Evolutionary conservation across 2,113 vertebrate species (phyloP).

Genomic region (Sinocyclocheilus anshuiensis): DNA sequence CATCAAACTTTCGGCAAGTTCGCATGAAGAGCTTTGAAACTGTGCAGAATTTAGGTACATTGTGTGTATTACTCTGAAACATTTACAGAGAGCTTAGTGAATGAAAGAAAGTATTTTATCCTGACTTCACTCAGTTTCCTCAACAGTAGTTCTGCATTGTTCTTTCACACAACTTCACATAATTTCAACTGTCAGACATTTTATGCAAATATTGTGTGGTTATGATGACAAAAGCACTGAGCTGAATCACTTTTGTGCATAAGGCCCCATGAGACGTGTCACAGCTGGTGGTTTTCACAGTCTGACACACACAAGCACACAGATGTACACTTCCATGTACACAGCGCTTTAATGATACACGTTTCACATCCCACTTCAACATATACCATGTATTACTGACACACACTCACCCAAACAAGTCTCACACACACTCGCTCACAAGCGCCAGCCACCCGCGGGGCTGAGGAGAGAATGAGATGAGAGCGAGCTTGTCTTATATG

Average conservation of each 20-base stretch:
- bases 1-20: neutral
- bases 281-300: conserved; percentile 48
- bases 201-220: conserved; percentile 5
- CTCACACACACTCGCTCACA: conserved; percentile 30
- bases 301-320: conserved; percentile 14
- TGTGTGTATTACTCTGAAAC: neutral
- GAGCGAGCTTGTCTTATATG: conserved; percentile 43
- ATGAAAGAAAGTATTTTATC: neutral
- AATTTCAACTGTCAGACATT: neutral
- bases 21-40: neutral
- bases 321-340: neutral
- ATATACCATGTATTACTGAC: neutral
- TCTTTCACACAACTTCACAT: neutral
- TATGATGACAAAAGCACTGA: conserved; percentile 37
- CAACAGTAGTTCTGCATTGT: neutral
- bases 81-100: neutral
- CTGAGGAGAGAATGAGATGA: conserved; percentile 28
- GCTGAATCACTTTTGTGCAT: conserved; percentile 33
- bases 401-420: conserved; percentile 13
- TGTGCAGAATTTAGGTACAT: neutral
- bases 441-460: neutral
- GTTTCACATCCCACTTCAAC: conserved; percentile 14
- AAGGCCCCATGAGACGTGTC: conserved; percentile 24
- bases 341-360: neutral
- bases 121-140: neutral